Conservation (phyloP, 2,797 vertebrate genomes). For the Acanthornis magna region DNA sequence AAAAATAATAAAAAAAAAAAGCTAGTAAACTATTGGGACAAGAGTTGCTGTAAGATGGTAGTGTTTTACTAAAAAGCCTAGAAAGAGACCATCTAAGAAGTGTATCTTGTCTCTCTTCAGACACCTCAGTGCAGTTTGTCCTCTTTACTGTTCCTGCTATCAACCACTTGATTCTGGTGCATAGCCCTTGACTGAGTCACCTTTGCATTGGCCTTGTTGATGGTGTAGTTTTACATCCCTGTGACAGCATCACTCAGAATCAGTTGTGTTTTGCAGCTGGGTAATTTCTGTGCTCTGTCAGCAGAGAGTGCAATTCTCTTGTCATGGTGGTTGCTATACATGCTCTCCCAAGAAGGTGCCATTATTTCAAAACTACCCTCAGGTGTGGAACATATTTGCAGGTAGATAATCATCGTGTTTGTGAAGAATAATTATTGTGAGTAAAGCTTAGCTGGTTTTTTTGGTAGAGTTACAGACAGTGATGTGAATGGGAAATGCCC, state of each 20-base stretch:
- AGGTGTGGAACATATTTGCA: not conserved
- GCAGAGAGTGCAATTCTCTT: not conserved
- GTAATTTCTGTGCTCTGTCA: not conserved
- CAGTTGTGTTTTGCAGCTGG: not conserved
- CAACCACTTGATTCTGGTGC: not conserved
- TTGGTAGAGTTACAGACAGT: not conserved
- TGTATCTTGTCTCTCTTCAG: not conserved
- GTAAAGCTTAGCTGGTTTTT: not conserved
- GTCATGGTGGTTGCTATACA: accelerated
- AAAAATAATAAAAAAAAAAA: not conserved
- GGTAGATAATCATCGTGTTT: not conserved
- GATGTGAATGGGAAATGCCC: not conserved
- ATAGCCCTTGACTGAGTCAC: not conserved
- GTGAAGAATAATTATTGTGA: not conserved
- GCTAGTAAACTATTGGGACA: not conserved
- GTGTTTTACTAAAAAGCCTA: not conserved
- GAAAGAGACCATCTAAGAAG: not conserved
- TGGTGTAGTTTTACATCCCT: not conserved
- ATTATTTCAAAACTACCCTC: not conserved
- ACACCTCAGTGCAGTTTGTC: not conserved
- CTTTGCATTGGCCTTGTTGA: not conserved
- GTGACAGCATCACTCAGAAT: not conserved
- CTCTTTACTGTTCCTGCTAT: not conserved
- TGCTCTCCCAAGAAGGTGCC: not conserved
- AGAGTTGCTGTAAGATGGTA: not conserved